Conservation (phyloP, 2,888 invertebrate species). For the Sipha maydis region DNA sequence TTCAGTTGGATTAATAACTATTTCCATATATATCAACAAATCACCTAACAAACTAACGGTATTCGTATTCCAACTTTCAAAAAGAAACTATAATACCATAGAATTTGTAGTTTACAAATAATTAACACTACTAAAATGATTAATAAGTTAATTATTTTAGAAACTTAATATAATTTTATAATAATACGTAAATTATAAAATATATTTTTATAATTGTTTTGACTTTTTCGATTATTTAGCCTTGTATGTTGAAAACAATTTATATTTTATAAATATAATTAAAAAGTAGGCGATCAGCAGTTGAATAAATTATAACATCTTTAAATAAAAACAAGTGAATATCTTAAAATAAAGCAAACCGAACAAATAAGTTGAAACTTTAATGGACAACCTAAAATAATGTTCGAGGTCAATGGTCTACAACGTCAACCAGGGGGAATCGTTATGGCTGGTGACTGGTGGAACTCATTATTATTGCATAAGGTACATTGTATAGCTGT, state of each 20-base stretch:
- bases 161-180: no score
- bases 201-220: neutral
- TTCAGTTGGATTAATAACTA: neutral
- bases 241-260: no score
- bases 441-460: slow-evolving; percentile 10
- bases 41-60: neutral
- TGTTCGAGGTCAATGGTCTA: slow-evolving; percentile 52
- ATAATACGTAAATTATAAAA: neutral
- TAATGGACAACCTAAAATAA: slow-evolving; percentile 25
- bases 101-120: neutral
- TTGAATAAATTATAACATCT: no score
- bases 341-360: neutral
- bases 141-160: neutral
- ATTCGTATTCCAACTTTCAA: neutral
- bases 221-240: neutral
- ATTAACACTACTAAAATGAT: neutral
- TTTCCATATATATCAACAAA: neutral
- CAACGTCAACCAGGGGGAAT: slow-evolving; percentile 17
- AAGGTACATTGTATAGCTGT: slow-evolving; percentile 25
- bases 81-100: neutral
- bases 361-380: neutral
- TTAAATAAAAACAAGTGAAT: no score
- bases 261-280: no score
- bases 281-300: no score
- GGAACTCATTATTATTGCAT: slow-evolving; percentile 52